A percentile compares a stretch with the other conserved stretches of the same genome.
These are phyloP conservation scores for Acrocyrtus sp. DNA, from an alignment of 2,888 invertebrate species.

Conservation along the genomic window DNA sequence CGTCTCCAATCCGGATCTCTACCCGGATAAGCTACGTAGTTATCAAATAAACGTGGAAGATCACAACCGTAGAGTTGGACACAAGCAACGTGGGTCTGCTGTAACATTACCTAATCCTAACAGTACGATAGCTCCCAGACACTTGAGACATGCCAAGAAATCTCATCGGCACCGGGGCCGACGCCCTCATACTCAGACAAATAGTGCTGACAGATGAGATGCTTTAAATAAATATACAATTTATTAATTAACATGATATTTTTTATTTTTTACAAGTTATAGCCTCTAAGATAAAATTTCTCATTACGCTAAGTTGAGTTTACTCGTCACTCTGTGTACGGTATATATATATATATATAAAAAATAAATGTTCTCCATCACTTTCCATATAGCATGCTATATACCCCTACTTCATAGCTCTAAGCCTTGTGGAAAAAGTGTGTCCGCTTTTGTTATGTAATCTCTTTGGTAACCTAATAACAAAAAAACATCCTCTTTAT, in stretches of 20 bases:
- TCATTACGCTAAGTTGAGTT: not conserved
- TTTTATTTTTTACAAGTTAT: not conserved
- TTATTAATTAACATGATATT: constrained; percentile 5
- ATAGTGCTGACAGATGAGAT: constrained; percentile 50
- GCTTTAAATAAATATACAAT: constrained; percentile 35
- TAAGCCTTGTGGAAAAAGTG: too few relatives aligned
- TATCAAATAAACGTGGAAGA: constrained; percentile 15
- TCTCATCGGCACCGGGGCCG: constrained; percentile 49
- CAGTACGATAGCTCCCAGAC: constrained; percentile 11
- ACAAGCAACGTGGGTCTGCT: constrained; percentile 1
- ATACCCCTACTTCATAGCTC: too few relatives aligned
- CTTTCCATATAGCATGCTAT: too few relatives aligned
- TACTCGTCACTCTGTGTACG: too few relatives aligned
- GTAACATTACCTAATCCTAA: not conserved
- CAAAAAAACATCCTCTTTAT: too few relatives aligned
- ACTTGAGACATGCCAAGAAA: constrained; percentile 46
- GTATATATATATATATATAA: too few relatives aligned
- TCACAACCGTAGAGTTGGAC: constrained; percentile 35
- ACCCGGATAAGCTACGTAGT: not conserved
- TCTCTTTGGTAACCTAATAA: too few relatives aligned
- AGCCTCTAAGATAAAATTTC: too few relatives aligned
- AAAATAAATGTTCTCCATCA: too few relatives aligned
- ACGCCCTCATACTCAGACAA: constrained; percentile 28
- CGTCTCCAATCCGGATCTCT: not conserved
- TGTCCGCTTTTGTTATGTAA: too few relatives aligned